Percentiles rank a stretch among this genome's conserved stretches.
These are phyloP conservation scores for Hydractinia echinata DNA, from an alignment of 30 jellyfish, hydroid and myxozoan genomes.

Conservation along the genomic window DNA sequence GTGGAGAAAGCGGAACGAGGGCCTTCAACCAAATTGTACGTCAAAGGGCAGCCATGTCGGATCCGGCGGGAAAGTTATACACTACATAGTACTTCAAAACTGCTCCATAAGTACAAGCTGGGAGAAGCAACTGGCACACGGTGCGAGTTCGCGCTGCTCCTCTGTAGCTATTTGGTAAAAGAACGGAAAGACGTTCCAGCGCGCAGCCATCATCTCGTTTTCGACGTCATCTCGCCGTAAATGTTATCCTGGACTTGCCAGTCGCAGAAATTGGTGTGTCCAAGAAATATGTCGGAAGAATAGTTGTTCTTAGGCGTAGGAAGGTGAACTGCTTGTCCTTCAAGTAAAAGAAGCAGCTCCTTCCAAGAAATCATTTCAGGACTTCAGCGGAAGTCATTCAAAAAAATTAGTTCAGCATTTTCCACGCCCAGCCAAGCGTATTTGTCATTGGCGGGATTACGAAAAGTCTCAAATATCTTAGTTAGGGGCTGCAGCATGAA, in stretches of 20 bases:
- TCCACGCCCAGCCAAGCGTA: constrained; percentile 44
- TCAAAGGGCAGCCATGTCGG: too few species aligned
- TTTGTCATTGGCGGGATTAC: constrained; percentile 41
- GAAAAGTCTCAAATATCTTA: not conserved
- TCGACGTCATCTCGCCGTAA: not conserved
- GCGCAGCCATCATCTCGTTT: constrained; percentile 2
- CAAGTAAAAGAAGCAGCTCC: constrained; percentile 30
- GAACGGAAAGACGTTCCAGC: not conserved
- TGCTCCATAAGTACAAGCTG: not conserved
- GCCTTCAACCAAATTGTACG: too few species aligned
- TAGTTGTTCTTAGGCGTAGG: constrained; percentile 46
- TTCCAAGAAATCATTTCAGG: constrained; percentile 41
- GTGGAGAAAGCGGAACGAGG: too few species aligned
- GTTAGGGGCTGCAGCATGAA: constrained; percentile 38
- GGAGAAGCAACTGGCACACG: not conserved
- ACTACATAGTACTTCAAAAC: too few species aligned
- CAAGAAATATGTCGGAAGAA: constrained; percentile 34
- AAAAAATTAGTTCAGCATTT: constrained; percentile 35
- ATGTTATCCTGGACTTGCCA: constrained; percentile 3
- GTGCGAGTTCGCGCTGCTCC: not conserved
- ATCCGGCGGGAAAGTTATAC: too few species aligned
- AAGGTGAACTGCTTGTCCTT: constrained; percentile 47
- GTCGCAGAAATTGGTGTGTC: constrained; percentile 46
- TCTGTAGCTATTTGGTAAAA: not conserved
- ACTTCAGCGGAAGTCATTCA: constrained; percentile 48